Evolutionary conservation across 2,888 invertebrate species (phyloP).

Genomic region (Drosophila tanythrix): DNA sequence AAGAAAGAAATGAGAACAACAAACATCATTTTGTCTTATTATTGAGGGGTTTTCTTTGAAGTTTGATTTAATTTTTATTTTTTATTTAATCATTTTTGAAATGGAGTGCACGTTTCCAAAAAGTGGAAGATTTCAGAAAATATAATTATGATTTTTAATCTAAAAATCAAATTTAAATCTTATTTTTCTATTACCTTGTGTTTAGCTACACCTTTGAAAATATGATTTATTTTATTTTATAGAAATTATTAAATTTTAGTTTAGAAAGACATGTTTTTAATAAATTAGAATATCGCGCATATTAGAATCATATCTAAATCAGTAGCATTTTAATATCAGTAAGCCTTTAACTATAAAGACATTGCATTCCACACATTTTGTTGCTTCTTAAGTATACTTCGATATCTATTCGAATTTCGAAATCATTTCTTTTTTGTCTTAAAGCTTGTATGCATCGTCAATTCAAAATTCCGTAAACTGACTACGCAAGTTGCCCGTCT

Average conservation of each 20-base stretch:
- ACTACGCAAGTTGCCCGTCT: slow-evolving; percentile 1
- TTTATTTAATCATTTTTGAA: background rate
- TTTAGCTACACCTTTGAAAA: background rate
- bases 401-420: background rate
- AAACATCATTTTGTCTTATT: slow-evolving; percentile 67
- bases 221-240: background rate
- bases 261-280: background rate
- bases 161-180: background rate
- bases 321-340: background rate
- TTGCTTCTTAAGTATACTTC: background rate
- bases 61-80: background rate
- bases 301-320: background rate
- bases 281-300: background rate
- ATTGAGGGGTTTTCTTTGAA: slow-evolving; percentile 41
- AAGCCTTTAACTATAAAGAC: background rate
- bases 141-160: background rate
- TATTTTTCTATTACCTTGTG: background rate
- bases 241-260: background rate
- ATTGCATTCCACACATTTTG: background rate
- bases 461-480: background rate
- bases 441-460: background rate
- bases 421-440: background rate
- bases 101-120: background rate
- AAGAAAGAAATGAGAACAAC: slow-evolving; percentile 48
- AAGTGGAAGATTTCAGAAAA: no score